Evolutionary conservation across 2,888 invertebrate species (phyloP).

Genomic region (Drosophila birchii): DNA sequence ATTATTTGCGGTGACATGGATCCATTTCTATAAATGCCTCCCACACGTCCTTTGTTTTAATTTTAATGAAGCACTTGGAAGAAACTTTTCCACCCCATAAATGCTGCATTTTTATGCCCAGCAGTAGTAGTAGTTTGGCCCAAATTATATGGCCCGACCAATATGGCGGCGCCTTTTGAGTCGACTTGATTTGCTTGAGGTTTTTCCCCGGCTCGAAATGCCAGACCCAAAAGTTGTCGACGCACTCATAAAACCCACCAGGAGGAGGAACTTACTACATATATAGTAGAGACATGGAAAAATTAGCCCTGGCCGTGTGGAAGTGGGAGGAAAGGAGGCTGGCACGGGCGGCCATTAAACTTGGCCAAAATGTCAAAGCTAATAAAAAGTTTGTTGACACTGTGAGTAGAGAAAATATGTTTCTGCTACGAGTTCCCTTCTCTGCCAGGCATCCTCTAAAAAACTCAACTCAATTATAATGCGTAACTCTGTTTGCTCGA

Average conservation of each 20-base stretch:
- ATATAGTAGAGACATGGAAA: constrained; percentile 19
- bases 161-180: constrained; percentile 24
- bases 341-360: constrained; percentile 44
- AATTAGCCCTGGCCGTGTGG: constrained; percentile 20
- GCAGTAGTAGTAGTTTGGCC: constrained; percentile 28
- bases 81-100: constrained; percentile 24
- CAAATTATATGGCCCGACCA: constrained; percentile 26
- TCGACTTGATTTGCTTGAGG: constrained; percentile 30
- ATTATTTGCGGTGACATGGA: not conserved
- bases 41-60: constrained; percentile 4
- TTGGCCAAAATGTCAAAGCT: constrained; percentile 41
- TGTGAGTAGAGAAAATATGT: constrained; percentile 33
- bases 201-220: constrained; percentile 1
- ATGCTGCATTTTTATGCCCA: constrained; percentile 33
- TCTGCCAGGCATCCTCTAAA: constrained; percentile 3
- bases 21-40: constrained; percentile 6
- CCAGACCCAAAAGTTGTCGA: constrained; percentile 26
- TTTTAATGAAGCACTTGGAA: constrained; percentile 45
- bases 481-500: constrained; percentile 18
- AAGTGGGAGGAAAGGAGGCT: constrained; percentile 5
- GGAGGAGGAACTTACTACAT: constrained; percentile 2
- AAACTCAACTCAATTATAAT: constrained; percentile 46
- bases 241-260: constrained; percentile 33
- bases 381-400: constrained; percentile 54
- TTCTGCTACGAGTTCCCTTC: not conserved